Evolutionary conservation across 64 coral and sea anemone genomes (phyloP).

Genomic region (Catalaphyllia jardinei): DNA sequence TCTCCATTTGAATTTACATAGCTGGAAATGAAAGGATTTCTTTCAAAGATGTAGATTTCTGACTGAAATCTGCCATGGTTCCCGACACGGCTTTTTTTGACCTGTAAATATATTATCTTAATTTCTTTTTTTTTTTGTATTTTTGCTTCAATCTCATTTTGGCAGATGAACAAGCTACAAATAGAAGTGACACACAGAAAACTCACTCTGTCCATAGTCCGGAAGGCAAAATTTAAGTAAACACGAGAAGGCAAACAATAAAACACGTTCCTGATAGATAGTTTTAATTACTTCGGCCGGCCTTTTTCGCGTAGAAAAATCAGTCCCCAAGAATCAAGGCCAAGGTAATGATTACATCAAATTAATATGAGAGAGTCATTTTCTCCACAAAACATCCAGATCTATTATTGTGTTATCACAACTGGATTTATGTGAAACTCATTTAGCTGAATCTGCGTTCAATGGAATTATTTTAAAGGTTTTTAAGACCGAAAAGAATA

Average conservation of each 20-base stretch:
- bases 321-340: not conserved
- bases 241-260: constrained; percentile 20
- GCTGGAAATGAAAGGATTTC: not conserved
- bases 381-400: not conserved
- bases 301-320: constrained; percentile 6
- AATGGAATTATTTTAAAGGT: not conserved
- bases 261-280: not conserved
- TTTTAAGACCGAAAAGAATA: not conserved
- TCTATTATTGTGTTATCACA: not conserved
- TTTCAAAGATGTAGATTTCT: not conserved
- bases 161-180: not conserved
- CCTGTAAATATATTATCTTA: not conserved
- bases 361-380: not conserved
- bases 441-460: not conserved
- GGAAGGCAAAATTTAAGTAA: constrained; percentile 30
- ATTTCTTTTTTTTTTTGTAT: not conserved
- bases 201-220: not conserved
- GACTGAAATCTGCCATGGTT: not conserved
- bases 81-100: not conserved
- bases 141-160: not conserved
- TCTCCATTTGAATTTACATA: constrained; percentile 11
- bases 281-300: not conserved
- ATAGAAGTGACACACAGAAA: not conserved
- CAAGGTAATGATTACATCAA: not conserved
- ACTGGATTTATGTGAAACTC: not conserved